A percentile compares a stretch with the other conserved stretches of the same genome.
Conservation (phyloP, 1,140 invertebrate genomes). For the Sinonovacula constricta region DNA sequence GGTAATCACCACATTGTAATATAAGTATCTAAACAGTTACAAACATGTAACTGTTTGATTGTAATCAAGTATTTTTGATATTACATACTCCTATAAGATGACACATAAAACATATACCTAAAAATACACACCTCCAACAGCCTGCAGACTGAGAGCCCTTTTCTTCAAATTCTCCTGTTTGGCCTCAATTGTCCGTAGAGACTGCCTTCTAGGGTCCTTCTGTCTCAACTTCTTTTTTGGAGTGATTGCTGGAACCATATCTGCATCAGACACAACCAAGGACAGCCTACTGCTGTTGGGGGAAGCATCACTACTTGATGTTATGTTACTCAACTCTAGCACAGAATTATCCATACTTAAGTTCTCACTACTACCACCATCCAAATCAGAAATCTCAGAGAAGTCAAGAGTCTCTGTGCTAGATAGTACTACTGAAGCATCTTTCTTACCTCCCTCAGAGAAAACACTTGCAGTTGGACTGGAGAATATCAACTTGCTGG, state of each 20-base stretch:
- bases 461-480: neutral
- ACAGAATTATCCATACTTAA: slow-evolving; percentile 36
- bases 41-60: too few relatives aligned
- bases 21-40: too few relatives aligned
- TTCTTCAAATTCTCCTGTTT: slow-evolving; percentile 61
- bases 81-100: too few relatives aligned
- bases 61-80: too few relatives aligned
- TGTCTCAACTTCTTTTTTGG: slow-evolving; percentile 20
- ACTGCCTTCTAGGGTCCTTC: slow-evolving; percentile 32
- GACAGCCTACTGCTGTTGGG: slow-evolving; percentile 32
- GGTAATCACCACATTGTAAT: too few relatives aligned
- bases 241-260: slow-evolving; percentile 6
- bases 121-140: slow-evolving; percentile 5
- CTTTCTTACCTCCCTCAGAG: too few relatives aligned
- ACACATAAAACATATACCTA: too few relatives aligned
- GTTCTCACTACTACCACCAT: slow-evolving; percentile 29
- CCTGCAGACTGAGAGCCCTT: slow-evolving; percentile 17
- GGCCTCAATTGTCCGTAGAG: slow-evolving; percentile 58
- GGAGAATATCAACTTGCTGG: slow-evolving; percentile 21
- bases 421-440: slow-evolving; percentile 8
- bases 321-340: slow-evolving; percentile 25
- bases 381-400: slow-evolving; percentile 25
- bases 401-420: slow-evolving; percentile 21
- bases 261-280: slow-evolving; percentile 24
- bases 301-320: slow-evolving; percentile 19